Base-by-base conservation (phyloP, 2,888 invertebrate species). In the Lochmaea capreae region DNA sequence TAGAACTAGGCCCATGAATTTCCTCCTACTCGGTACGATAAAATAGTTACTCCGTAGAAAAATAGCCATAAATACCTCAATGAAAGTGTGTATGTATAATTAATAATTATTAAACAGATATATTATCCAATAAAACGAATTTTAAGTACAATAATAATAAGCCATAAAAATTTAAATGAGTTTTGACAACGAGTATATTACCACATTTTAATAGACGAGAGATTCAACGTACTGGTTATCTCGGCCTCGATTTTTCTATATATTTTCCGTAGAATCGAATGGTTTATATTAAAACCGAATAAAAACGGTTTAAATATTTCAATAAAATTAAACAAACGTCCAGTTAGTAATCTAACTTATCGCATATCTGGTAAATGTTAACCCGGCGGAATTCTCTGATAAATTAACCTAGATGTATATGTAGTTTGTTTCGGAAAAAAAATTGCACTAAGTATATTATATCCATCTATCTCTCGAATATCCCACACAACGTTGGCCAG, bases 381-480 rank as follows among this genome's bases (percentile, higher is more conserved):
- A 42, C 8, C 22, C 26, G 39, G 54, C 42, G 22, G 12, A 52
- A 42, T 63, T 22, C 22, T 54, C 42, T 18, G 42, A 70, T 70
- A 70, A 70, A 70, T 70, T 70, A 39, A 63, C 14, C 5, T 14
- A 8, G 16, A 42, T 65, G 59, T 67, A 59, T 67, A 67, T n/a
- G n/a, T 22, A 59, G 18, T 69, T 46, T 33, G 10, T 18, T n/a
- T 14, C 9, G 10, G 43, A 58, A 57, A 66, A 68, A 68, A 67
- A 58, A 33, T 16, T 54, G 58, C 22, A 11, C 18, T 26, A 18
- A 58, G 26, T 49, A 46, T 59, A 33, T 5, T 33, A 33, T 39
- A 39, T 39, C 33, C 33, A 39, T 39, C 33, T 39, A 46, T 61
- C 3, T 58, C 18, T 33, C 46, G 26, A 54, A 26, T 54, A 67